These are phyloP conservation scores for Beris chalybata DNA, from an alignment of 2,888 invertebrate genomes.

Conservation along the genomic window DNA sequence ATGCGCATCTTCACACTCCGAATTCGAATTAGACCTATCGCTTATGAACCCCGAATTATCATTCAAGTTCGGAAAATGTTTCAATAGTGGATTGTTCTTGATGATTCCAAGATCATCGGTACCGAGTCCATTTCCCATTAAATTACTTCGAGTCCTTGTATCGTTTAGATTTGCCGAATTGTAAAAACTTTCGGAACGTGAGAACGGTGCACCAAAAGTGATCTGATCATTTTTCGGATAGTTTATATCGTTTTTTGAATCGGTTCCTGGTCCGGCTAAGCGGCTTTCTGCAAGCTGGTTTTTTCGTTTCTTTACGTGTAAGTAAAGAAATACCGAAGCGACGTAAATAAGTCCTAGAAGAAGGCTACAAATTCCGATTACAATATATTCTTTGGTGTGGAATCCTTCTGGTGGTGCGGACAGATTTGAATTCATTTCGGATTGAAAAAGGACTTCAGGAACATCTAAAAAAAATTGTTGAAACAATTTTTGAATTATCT, in stretches of 20 bases:
- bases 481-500: too few relatives aligned
- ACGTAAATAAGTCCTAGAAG: constrained; percentile 86
- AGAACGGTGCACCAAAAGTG: constrained; percentile 53
- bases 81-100: constrained; percentile 75
- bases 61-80: constrained; percentile 63
- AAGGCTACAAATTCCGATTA: constrained; percentile 80
- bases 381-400: constrained; percentile 75
- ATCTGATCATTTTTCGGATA: constrained; percentile 57
- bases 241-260: constrained; percentile 56
- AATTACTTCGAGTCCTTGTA: constrained; percentile 52
- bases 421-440: constrained; percentile 64
- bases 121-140: constrained; percentile 50
- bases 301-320: constrained; percentile 73
- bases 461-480: constrained; percentile 62
- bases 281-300: constrained; percentile 47
- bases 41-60: constrained; percentile 59
- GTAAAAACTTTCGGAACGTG: constrained; percentile 53
- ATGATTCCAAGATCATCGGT: constrained; percentile 69
- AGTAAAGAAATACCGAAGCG: constrained; percentile 79
- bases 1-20: constrained; percentile 62
- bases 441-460: constrained; percentile 76
- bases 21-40: constrained; percentile 65
- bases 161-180: constrained; percentile 46
- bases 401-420: constrained; percentile 64
- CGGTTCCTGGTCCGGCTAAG: constrained; percentile 49